These are phyloP conservation scores for Julus scanicus DNA, from an alignment of 2,888 invertebrate species.

Conservation along the genomic window DNA sequence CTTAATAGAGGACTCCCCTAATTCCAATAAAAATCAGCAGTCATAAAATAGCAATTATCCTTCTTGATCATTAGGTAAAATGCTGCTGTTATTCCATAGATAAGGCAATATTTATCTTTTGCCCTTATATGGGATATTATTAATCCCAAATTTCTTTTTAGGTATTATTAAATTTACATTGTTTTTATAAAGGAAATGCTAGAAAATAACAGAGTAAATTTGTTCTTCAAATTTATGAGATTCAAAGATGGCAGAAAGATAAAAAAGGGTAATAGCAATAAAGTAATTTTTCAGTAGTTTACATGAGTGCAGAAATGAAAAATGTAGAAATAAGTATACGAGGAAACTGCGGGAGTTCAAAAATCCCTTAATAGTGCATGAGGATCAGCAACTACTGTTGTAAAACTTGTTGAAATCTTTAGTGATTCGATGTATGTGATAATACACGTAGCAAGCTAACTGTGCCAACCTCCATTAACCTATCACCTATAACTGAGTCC, in stretches of 20 bases:
- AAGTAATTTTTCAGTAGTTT: no score
- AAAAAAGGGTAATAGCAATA: no score
- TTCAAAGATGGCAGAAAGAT: no score
- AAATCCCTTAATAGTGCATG: no score
- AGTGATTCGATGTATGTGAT: not conserved
- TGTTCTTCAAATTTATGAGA: no score
- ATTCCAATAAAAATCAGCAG: not conserved
- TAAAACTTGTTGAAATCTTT: not conserved
- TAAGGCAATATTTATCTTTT: not conserved
- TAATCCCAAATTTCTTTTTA: not conserved
- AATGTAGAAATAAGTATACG: not conserved
- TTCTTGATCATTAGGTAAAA: not conserved
- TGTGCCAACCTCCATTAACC: not conserved
- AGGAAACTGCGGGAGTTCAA: no score
- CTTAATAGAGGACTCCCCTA: not conserved
- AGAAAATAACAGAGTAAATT: no score
- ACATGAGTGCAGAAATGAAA: no score
- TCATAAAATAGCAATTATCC: conserved; percentile 5
- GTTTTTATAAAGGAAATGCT: no score
- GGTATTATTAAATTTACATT: not conserved
- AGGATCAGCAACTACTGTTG: not conserved
- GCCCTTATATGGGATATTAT: not conserved
- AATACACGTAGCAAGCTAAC: not conserved
- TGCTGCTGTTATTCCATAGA: not conserved
- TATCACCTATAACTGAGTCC: not conserved